A percentile compares a stretch with the other conserved stretches of the same genome.
Conservation (phyloP, 2,888 invertebrate genomes). For the Tachystola acroxantha region DNA sequence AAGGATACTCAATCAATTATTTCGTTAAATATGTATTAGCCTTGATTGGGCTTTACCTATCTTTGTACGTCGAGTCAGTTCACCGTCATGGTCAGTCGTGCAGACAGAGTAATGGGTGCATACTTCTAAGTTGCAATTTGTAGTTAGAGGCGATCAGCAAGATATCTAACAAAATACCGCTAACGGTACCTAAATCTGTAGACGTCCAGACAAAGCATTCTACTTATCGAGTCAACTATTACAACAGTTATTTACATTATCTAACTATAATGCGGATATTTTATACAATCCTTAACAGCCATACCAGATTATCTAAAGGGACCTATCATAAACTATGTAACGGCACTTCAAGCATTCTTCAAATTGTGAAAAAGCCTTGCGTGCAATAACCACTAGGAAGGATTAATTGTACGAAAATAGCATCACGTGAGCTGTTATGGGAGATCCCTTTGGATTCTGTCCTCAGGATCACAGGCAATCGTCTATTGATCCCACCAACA, state of each 20-base stretch:
- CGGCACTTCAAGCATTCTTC: neutral
- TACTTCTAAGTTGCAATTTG: conserved; percentile 11
- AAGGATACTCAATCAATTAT: no score
- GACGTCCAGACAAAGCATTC: conserved; percentile 39
- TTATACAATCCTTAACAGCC: conserved; percentile 45
- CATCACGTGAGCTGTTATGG: neutral
- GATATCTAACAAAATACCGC: conserved; percentile 25
- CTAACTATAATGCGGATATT: conserved; percentile 31
- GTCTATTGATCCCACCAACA: conserved; percentile 17
- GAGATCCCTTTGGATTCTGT: neutral
- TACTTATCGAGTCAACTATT: conserved; percentile 31
- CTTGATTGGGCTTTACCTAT: no score
- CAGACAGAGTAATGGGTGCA: conserved; percentile 22
- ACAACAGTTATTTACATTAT: conserved; percentile 51
- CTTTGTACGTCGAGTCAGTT: conserved; percentile 2
- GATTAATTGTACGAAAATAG: neutral
- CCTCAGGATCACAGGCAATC: neutral
- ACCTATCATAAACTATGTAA: neutral
- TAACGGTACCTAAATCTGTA: conserved; percentile 39
- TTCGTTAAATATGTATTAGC: neutral
- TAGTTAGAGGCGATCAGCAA: conserved; percentile 17
- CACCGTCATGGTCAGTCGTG: conserved; percentile 22
- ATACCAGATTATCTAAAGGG: conserved; percentile 24
- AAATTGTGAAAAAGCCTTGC: no score
- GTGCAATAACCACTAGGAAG: no score